These are phyloP conservation scores for Rhinolophus ferrumequinum DNA, from an alignment of 2,113 vertebrate genomes.

Conservation along the genomic window DNA sequence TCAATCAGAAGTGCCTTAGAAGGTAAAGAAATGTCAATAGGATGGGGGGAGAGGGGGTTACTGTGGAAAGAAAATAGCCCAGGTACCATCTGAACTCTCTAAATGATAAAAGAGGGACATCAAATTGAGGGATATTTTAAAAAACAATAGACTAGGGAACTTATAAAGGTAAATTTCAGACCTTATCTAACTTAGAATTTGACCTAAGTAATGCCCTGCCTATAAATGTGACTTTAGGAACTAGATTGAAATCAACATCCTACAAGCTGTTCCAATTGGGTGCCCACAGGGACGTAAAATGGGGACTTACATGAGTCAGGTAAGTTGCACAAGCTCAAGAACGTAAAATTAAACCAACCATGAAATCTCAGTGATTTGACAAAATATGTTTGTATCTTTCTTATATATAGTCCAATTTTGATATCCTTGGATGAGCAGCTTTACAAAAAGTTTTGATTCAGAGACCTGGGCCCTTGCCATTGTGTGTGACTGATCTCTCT, in stretches of 20 bases:
- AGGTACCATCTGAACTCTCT: neutral
- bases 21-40: neutral
- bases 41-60: neutral
- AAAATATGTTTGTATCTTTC: neutral
- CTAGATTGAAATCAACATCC: neutral
- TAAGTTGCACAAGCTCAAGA: neutral
- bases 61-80: fast-evolving
- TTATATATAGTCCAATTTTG: neutral
- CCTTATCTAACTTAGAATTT: neutral
- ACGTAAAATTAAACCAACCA: neutral
- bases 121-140: neutral
- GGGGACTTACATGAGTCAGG: neutral
- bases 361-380: neutral
- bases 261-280: neutral
- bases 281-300: neutral
- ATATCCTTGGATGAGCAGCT: neutral
- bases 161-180: neutral
- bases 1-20: neutral
- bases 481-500: neutral
- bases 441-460: neutral
- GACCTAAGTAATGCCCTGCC: neutral
- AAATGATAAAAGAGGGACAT: neutral
- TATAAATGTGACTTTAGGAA: neutral
- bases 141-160: neutral
- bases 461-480: neutral